Evolutionary conservation across 2,888 invertebrate genomes (phyloP), one percentile per base, ranked within the genome.

Genomic region (Cyaniris semiargus): DNA sequence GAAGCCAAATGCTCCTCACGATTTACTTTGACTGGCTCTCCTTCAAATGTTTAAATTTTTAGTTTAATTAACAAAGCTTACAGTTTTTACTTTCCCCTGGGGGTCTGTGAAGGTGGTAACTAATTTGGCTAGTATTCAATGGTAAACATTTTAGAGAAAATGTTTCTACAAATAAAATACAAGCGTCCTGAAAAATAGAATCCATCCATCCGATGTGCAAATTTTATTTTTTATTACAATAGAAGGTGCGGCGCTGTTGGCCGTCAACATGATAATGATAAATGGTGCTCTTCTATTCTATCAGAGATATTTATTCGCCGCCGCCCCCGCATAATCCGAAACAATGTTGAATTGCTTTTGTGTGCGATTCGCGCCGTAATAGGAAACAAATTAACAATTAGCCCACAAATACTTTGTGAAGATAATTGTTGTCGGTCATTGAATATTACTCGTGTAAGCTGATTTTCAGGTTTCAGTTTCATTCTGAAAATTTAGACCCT

Each of bases 181-280:
- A 66, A 66, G 4, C 44, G 53, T 53, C 1, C 21, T 15, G 44
- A 23, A 74, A 48, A 74, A 74, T 53, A 15, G 15, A 53, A 27
- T 6, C 5, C n/a, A n/a, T n/a, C 10, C 15, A 48, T 74, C 7
- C 3, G 23, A 48, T 27, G 48, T 72, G 44, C 44, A 44, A 72
- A 48, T 72, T 72, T 72, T 72, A 72, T 72, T 72, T 74, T 71
- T 74, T 48, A 74, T 34, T 21, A 60, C 83, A 82, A 81, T 82
- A 83, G 81, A 85, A 89, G 91, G 90, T 86, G 90, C 86, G 84
- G 81, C 83, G 87, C 70, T 88, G 85, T 85, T 78, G 79, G 84
- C 83, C 85, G 88, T 84, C 88, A 86, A 85, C 88, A 85, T 90
- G 88, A 92, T 92, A 90, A 91, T 92, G 92, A 93, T 90, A 90